Conservation (phyloP, 2,113 vertebrate genomes). For the Atlantisia rogersi region DNA sequence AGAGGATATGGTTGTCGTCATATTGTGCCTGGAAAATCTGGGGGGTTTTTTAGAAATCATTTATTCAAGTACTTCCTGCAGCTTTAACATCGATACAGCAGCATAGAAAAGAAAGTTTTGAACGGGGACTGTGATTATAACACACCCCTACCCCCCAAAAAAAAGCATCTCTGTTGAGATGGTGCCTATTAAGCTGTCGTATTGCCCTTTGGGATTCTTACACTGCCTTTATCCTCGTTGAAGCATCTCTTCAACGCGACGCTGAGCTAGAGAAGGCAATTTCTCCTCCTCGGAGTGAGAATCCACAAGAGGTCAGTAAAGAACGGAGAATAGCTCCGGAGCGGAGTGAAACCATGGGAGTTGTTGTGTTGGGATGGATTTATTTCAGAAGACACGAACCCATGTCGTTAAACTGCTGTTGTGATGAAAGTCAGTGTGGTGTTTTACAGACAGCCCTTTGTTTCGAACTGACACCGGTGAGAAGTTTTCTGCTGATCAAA, state of each 20-base stretch:
- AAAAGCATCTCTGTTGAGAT: neutral
- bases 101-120: neutral
- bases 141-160: neutral
- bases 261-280: neutral
- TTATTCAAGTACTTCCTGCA: neutral
- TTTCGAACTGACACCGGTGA: neutral
- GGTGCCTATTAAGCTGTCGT: neutral
- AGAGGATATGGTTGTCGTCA: neutral
- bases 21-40: neutral
- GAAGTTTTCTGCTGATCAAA: neutral
- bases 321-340: neutral
- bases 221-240: too few relatives aligned
- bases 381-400: neutral
- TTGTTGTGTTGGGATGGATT: rapidly evolving
- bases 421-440: neutral
- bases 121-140: neutral
- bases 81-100: neutral
- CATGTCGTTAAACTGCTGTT: rapidly evolving
- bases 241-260: rapidly evolving
- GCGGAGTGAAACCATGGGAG: neutral
- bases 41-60: neutral
- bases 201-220: neutral
- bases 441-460: neutral
- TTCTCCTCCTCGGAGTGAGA: neutral
- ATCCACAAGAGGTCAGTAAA: constrained; percentile 76